Base-by-base conservation (phyloP, 2,113 vertebrate genomes). In the Corythornis madagascariensis region DNA sequence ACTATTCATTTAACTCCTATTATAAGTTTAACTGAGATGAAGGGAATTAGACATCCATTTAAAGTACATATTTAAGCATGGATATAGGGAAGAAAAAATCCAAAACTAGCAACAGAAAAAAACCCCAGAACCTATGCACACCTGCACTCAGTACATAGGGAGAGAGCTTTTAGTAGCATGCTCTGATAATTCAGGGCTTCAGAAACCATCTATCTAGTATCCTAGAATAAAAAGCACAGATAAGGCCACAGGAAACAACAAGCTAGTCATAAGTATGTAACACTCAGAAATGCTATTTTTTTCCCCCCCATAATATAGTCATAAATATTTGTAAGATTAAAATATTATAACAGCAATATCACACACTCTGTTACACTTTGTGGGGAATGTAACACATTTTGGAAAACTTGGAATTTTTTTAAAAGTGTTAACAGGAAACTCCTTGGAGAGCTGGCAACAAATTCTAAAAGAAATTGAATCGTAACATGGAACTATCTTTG, bases 121-220 rank as follows among this genome's bases (percentile, higher is more conserved):
- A 45, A 38, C 17, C 3, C 3, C 13, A 43, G 11, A 76, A 75
- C 6, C n/a, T 13, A 22, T 0, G 0, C 15, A 21, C 15, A 1
- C 4, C 33, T 66, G 9, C 3, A 29, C 20, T 4, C 11, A 52
- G 1, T 15, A 35, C 4, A 59, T 3, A 9, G 5, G 19, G 25
- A 74, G 63, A 40, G 1, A 25, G 9, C 22, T 78, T 83, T 67
- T 63, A 42, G 20, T 29, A 31, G 43, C 42, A 31, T 0, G 0
- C 7, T 71, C 50, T 38, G 31, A 22, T 60, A 40, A 73, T 48
- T 73, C 43, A 64, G 22, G 10, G 33, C 11, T 57, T 38, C 28
- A 91, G 65, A 85, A 81, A 40, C 12, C 6, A 67, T 28, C 42
- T 57, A 26, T 28, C 42, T 57, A 26, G 11, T 26, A n/a, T 43